phyloP scores from a whole-genome alignment of 37 sponge, comb jelly and placozoan species.

The Diacarnus erythraeanus region DNA sequence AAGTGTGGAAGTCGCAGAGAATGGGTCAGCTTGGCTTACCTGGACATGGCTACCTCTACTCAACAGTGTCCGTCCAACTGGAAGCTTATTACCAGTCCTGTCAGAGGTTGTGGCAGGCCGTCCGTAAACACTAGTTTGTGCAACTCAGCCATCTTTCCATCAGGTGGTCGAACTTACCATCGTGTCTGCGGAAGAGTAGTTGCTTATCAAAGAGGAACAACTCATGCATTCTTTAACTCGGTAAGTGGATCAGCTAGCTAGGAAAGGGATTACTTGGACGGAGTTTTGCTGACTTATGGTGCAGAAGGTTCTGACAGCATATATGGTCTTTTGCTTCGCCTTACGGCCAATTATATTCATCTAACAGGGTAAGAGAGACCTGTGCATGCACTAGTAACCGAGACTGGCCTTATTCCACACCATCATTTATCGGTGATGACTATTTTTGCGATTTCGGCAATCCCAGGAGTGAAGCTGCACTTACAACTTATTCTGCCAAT shows the following conservation, averaged over 20 bases:
- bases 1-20: neutral
- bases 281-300: slow-evolving; percentile 18
- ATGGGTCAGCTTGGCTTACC: neutral
- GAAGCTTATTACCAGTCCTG: neutral
- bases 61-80: neutral
- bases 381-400: neutral
- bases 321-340: slow-evolving; percentile 5
- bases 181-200: slow-evolving; percentile 3
- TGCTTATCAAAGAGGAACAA: slow-evolving; percentile 1
- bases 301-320: neutral
- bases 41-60: neutral
- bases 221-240: neutral
- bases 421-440: neutral
- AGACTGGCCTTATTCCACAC: neutral
- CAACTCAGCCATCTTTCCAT: neutral
- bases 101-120: neutral
- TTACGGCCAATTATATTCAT: neutral
- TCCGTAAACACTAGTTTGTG: neutral
- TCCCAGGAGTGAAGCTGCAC: neutral
- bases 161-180: neutral
- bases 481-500: neutral
- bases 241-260: neutral
- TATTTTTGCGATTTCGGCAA: neutral
- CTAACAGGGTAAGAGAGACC: neutral
- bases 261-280: slow-evolving; percentile 7